A percentile compares a stretch with the other conserved stretches of the same genome.
phyloP scores from a whole-genome alignment of 2,797 vertebrate species.

The Moxostoma hubbsi region DNA sequence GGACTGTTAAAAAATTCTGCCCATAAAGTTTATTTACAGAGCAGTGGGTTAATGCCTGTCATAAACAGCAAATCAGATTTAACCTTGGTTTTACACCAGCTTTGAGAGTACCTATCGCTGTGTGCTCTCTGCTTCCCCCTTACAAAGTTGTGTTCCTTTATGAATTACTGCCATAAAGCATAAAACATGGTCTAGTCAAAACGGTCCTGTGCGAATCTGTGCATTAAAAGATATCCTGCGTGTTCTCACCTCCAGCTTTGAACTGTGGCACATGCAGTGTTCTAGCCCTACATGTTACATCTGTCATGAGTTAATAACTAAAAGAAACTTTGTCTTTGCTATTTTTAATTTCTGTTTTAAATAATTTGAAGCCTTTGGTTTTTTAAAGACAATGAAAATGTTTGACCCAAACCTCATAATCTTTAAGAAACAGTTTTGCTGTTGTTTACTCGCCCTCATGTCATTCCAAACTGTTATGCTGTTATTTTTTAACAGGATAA shows the following conservation, averaged over 20 bases:
- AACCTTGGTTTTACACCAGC: slow-evolving; percentile 60
- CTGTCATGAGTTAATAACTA: not conserved
- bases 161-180: slow-evolving; percentile 55
- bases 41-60: slow-evolving; percentile 60
- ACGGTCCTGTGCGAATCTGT: slow-evolving; percentile 47
- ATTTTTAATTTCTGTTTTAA: too few relatives aligned
- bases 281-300: not conserved
- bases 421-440: too few relatives aligned
- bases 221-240: slow-evolving; percentile 51
- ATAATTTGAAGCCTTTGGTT: too few relatives aligned
- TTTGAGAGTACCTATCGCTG: slow-evolving; percentile 56
- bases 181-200: slow-evolving; percentile 44
- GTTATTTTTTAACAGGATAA: too few relatives aligned
- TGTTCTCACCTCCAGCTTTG: slow-evolving; percentile 7
- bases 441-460: too few relatives aligned
- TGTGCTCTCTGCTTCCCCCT: slow-evolving; percentile 27
- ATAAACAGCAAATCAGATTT: slow-evolving; percentile 63
- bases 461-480: too few relatives aligned
- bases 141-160: slow-evolving; percentile 49
- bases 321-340: not conserved
- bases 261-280: not conserved
- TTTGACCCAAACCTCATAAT: too few relatives aligned
- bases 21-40: slow-evolving; percentile 66
- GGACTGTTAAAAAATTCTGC: slow-evolving; percentile 54
- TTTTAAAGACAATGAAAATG: too few relatives aligned